phyloP scores from a whole-genome alignment of 2,113 vertebrate species.

The Macquaria australasica region DNA sequence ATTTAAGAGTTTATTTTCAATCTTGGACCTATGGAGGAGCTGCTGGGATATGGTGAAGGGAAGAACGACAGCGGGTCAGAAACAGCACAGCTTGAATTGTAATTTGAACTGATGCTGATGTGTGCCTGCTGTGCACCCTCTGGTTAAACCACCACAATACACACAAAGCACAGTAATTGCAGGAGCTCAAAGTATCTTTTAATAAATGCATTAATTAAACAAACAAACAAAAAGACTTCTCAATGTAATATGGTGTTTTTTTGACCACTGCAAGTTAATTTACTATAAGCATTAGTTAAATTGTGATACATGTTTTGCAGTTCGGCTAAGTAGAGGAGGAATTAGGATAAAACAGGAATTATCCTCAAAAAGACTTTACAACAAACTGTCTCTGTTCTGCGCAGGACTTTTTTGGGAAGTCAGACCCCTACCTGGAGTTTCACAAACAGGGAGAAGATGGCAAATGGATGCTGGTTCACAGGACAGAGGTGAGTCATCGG shows the following conservation, averaged over 20 bases:
- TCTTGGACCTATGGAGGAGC: background rate
- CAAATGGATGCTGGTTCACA: conserved; percentile 99
- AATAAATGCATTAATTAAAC: conserved; percentile 3
- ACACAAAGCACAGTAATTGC: background rate
- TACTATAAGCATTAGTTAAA: background rate
- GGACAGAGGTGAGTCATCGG: conserved; percentile 91
- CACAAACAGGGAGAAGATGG: conserved; percentile 94
- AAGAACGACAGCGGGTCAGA: conserved; percentile 10
- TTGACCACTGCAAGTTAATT: background rate
- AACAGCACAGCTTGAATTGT: conserved; percentile 19
- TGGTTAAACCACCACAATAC: background rate
- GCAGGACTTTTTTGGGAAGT: conserved; percentile 98
- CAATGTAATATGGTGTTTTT: background rate
- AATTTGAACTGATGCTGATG: conserved; percentile 15
- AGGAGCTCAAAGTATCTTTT: background rate
- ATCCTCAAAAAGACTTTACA: background rate
- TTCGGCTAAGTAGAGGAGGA: background rate
- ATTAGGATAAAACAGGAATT: background rate
- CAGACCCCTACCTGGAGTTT: conserved; percentile 97
- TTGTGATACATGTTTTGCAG: background rate
- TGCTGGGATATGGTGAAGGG: background rate
- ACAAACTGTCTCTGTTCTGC: conserved; percentile 30
- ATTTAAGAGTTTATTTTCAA: conserved; percentile 6
- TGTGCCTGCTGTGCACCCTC: conserved; percentile 22
- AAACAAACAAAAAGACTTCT: background rate